Base-by-base conservation (phyloP, 2,888 invertebrate species). In the Rhingia rostrata region DNA sequence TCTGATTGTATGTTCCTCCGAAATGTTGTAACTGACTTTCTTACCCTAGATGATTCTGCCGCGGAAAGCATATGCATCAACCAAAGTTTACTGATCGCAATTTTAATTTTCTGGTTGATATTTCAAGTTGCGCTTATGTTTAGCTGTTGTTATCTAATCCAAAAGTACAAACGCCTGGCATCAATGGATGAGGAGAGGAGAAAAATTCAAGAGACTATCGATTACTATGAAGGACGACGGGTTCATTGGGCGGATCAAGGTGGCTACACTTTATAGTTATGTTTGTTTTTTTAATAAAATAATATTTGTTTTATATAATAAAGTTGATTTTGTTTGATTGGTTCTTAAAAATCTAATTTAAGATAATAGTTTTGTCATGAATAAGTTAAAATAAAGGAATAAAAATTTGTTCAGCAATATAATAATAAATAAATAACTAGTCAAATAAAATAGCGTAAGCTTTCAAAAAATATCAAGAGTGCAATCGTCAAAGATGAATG, bases 221-320 rank as follows among this genome's bases (percentile, higher is more conserved):
- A 95, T 79, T 93, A 93, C n/a, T 92, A 93, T 73, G 93, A 94
- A 54, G 94, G 94, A n/a, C 91, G 95, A 39, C 93, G 95, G 63
- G 95, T 95, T 2, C 95, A 94, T 88, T 95, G 95, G 94, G 95
- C 95, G 0, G 95, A 95, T 88, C 90, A 90, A 63, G 89, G 90
- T 79, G 90, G 89, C 12, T 90, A 89, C 77, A 90, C 90, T 49
- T 88, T 90, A 30, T 90, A 90, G 82, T 32, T 45, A 2, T 53
- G 9, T 14, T 53, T 79, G 49, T 33, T 54, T 43, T 49, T 6
- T 56, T 47, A 72, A 32, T 39, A 30, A 54, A 72, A 32, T 39
- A 30, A 37, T 1, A 43, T 22, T 54, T 43, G 41, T 6, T 56
- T 22, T 22, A 22, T 22, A 22, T 53, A 72, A 32, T 39, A 30